phyloP scores from a whole-genome alignment of 2,888 invertebrate species.

The Yponomeuta plumbellus region DNA sequence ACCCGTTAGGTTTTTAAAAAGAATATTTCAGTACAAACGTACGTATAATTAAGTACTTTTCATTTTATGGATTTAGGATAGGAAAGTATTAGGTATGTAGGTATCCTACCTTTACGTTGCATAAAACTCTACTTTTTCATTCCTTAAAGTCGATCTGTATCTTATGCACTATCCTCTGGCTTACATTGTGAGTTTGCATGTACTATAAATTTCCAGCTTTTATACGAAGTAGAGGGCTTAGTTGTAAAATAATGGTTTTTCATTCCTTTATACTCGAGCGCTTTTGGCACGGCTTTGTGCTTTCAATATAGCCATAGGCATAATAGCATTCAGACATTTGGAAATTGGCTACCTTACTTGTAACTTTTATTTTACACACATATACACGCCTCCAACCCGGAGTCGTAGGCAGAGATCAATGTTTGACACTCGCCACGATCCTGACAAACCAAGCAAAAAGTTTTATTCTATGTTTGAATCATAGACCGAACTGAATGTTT shows the following conservation, averaged over 20 bases:
- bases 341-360: background rate
- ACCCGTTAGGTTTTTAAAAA: no score
- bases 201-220: slow-evolving; percentile 3
- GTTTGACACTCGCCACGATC: no score
- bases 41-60: no score
- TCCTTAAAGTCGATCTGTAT: slow-evolving; percentile 81
- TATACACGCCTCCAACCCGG: no score
- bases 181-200: slow-evolving; percentile 58
- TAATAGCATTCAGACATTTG: background rate
- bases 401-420: background rate
- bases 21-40: no score
- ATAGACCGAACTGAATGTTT: no score
- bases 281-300: background rate
- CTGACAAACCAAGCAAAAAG: no score
- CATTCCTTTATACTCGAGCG: slow-evolving; percentile 2
- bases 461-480: no score
- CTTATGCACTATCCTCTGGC: slow-evolving; percentile 88
- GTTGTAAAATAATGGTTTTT: slow-evolving; percentile 2
- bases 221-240: background rate
- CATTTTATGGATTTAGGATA: no score
- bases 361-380: background rate
- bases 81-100: no score
- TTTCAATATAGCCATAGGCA: slow-evolving; percentile 1
- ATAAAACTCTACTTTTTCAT: background rate
- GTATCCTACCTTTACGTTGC: background rate